Evolutionary conservation across 2,797 vertebrate genomes (phyloP).

Genomic region (Alosa sapidissima): DNA sequence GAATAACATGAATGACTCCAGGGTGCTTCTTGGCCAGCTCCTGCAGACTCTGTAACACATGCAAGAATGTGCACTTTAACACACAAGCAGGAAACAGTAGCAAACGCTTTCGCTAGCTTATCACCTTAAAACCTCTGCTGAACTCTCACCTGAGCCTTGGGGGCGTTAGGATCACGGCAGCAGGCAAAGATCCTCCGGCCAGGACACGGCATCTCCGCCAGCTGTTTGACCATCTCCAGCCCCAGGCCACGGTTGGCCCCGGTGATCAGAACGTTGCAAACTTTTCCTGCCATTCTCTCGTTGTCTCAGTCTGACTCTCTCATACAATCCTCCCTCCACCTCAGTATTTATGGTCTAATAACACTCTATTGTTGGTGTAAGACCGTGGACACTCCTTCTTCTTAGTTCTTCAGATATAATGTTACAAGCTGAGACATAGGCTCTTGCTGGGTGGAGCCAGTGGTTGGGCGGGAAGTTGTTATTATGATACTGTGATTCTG

Average conservation of each 20-base stretch:
- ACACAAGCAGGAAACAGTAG: not conserved
- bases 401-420: not conserved
- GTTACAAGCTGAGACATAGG: not conserved
- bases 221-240: constrained; percentile 62
- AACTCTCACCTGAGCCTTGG: constrained; percentile 55
- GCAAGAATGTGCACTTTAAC: not conserved
- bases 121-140: not conserved
- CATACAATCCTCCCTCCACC: too few species aligned
- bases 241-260: constrained; percentile 69
- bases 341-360: not conserved
- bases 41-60: constrained; percentile 45
- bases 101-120: not conserved
- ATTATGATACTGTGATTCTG: not conserved
- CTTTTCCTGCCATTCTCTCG: not conserved
- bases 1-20: constrained; percentile 45
- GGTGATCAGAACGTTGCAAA: constrained; percentile 61
- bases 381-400: not conserved
- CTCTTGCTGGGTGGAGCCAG: not conserved
- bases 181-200: constrained; percentile 58
- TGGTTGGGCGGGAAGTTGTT: not conserved
- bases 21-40: constrained; percentile 53
- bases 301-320: not conserved
- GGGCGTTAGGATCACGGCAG: constrained; percentile 64
- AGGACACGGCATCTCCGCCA: constrained; percentile 40
- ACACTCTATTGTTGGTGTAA: not conserved